phyloP scores from a whole-genome alignment of 2,113 vertebrate genomes.

The Thamnophis sirtalis region DNA sequence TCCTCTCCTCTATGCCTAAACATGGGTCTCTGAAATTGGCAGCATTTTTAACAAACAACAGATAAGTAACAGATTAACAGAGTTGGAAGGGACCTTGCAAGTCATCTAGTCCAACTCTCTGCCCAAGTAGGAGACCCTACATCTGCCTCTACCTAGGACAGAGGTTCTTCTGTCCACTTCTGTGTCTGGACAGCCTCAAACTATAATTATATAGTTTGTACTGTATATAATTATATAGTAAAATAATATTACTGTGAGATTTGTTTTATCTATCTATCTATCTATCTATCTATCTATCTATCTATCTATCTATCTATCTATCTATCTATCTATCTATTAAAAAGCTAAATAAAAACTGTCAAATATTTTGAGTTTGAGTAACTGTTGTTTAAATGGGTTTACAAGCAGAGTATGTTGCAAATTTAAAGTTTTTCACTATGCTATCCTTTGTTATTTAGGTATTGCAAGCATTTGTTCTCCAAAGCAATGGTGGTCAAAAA shows the following conservation, averaged over 20 bases:
- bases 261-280: neutral
- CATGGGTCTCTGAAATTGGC: neutral
- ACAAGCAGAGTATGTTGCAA: neutral
- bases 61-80: too few relatives aligned
- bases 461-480: neutral
- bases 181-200: neutral
- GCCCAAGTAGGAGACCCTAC: too few relatives aligned
- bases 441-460: neutral
- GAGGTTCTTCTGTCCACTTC: neutral
- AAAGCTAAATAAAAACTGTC: neutral
- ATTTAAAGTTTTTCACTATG: neutral
- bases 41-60: neutral
- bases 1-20: neutral
- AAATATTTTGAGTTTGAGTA: neutral
- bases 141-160: too few relatives aligned
- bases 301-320: too few relatives aligned
- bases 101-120: too few relatives aligned
- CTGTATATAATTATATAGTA: neutral
- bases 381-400: neutral
- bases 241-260: neutral
- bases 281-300: neutral
- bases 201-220: neutral
- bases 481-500: neutral
- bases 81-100: too few relatives aligned
- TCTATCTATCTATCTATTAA: neutral